Evolutionary conservation across 37 sponge, comb jelly and placozoan species (phyloP).

Genomic region (Theonella swinhoei): DNA sequence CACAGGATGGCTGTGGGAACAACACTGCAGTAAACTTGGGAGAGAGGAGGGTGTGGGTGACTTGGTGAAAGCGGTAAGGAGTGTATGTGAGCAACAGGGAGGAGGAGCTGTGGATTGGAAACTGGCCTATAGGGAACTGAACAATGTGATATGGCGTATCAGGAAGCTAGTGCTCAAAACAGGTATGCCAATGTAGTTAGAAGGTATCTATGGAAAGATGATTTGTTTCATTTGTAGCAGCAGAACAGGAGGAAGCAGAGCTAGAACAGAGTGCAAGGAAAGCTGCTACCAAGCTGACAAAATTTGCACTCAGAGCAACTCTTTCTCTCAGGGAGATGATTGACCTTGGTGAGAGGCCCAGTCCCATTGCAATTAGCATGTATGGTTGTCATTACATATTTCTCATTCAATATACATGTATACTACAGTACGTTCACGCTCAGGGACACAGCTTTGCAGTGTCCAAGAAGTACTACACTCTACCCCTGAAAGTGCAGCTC

Average conservation of each 20-base stretch:
- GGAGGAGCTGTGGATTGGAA: slow-evolving; percentile 68
- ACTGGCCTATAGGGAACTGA: slow-evolving; percentile 55
- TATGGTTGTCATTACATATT: too few species aligned
- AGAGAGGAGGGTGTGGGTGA: slow-evolving; percentile 53
- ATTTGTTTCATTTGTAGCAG: background rate
- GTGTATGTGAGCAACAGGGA: background rate
- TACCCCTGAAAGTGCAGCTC: slow-evolving; percentile 78
- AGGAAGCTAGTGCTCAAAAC: slow-evolving; percentile 59
- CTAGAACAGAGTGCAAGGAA: background rate
- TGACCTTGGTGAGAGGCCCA: slow-evolving; percentile 46
- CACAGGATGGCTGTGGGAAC: slow-evolving; percentile 47
- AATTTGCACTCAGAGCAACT: slow-evolving; percentile 11
- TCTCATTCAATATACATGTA: too few species aligned
- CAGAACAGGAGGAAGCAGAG: background rate
- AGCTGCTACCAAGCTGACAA: background rate
- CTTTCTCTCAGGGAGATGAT: slow-evolving; percentile 74
- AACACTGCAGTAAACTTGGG: slow-evolving; percentile 41
- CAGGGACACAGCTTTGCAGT: background rate
- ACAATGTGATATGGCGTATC: slow-evolving; percentile 20
- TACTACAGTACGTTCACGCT: background rate
- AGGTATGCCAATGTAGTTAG: slow-evolving; percentile 16
- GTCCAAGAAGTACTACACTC: slow-evolving; percentile 48
- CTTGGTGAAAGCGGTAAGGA: slow-evolving; percentile 45
- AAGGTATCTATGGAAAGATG: background rate
- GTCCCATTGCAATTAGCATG: too few species aligned